These are phyloP conservation scores for Drosophila monieri DNA, from an alignment of 2,888 invertebrate species.

Conservation along the genomic window DNA sequence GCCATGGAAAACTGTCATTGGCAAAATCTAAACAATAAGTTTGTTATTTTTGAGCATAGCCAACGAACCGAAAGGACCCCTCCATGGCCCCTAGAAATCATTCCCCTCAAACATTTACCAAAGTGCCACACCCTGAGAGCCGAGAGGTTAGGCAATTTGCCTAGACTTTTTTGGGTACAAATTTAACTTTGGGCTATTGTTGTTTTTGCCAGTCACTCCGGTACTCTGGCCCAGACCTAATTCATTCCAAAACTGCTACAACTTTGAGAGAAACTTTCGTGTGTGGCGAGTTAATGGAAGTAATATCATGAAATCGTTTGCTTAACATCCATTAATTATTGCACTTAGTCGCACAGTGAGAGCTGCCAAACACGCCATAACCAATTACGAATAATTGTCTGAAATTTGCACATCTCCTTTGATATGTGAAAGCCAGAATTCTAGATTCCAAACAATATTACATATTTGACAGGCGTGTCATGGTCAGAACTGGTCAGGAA, in stretches of 20 bases:
- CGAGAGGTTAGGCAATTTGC: conserved; percentile 47
- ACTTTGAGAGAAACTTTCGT: conserved; percentile 20
- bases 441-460: conserved; percentile 48
- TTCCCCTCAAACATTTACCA: neutral
- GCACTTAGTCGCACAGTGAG: conserved; percentile 30
- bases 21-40: conserved; percentile 78
- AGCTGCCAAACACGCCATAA: conserved; percentile 34
- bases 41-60: conserved; percentile 64
- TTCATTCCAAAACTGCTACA: conserved; percentile 49
- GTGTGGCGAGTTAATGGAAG: conserved; percentile 42
- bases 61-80: conserved; percentile 57
- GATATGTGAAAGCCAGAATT: conserved; percentile 24
- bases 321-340: conserved; percentile 61
- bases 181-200: conserved; percentile 25
- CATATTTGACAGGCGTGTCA: conserved; percentile 66
- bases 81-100: neutral
- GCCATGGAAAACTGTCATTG: conserved; percentile 64
- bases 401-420: conserved; percentile 24
- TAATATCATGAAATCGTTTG: conserved; percentile 48
- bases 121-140: conserved; percentile 30
- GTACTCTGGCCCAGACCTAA: conserved; percentile 25
- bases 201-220: conserved; percentile 8
- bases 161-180: conserved; percentile 31
- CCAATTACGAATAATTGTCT: conserved; percentile 44
- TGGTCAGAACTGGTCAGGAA: conserved; percentile 16